These are phyloP conservation scores for Mimumesa dahlbomi DNA, from an alignment of 2,888 invertebrate genomes.

Conservation along the genomic window DNA sequence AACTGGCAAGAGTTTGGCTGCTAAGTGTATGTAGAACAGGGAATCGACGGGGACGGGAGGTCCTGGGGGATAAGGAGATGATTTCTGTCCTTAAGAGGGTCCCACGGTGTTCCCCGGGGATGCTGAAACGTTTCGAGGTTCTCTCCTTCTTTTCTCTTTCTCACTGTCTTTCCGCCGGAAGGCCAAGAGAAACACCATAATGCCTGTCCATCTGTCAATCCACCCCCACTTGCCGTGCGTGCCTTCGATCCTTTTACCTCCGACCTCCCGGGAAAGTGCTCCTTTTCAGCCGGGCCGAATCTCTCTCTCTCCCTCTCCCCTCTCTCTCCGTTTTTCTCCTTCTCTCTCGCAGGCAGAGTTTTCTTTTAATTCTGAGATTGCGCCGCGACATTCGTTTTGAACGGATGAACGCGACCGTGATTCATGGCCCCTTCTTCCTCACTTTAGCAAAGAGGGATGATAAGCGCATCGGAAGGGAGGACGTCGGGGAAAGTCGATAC, in stretches of 20 bases:
- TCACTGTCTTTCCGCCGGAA: slow-evolving; percentile 13
- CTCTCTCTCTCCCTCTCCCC: too few species aligned
- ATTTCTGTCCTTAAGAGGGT: slow-evolving; percentile 65
- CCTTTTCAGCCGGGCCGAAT: slow-evolving; percentile 2
- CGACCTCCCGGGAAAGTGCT: slow-evolving; percentile 2
- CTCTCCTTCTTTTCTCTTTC: slow-evolving; percentile 12
- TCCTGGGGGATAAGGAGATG: slow-evolving; percentile 57
- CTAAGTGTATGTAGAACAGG: slow-evolving; percentile 48
- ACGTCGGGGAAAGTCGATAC: too few species aligned
- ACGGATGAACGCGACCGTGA: slow-evolving; percentile 16
- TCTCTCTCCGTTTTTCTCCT: too few species aligned
- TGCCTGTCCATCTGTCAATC: slow-evolving; percentile 60
- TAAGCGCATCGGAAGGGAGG: slow-evolving; percentile 1
- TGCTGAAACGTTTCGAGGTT: slow-evolving; percentile 21
- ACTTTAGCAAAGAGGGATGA: not conserved
- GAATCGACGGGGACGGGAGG: slow-evolving; percentile 37
- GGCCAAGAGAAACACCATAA: slow-evolving; percentile 44
- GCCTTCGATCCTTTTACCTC: slow-evolving; percentile 49
- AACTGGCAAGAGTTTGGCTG: slow-evolving; percentile 18
- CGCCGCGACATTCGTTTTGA: slow-evolving; percentile 31
- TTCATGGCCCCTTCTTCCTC: not conserved
- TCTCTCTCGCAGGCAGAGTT: slow-evolving; percentile 12
- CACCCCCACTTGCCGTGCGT: slow-evolving; percentile 21
- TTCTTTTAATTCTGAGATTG: slow-evolving; percentile 61
- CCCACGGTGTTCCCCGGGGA: slow-evolving; percentile 14